Evolutionary conservation across 1,140 invertebrate species (phyloP).

Genomic region (Fopius arisanus): DNA sequence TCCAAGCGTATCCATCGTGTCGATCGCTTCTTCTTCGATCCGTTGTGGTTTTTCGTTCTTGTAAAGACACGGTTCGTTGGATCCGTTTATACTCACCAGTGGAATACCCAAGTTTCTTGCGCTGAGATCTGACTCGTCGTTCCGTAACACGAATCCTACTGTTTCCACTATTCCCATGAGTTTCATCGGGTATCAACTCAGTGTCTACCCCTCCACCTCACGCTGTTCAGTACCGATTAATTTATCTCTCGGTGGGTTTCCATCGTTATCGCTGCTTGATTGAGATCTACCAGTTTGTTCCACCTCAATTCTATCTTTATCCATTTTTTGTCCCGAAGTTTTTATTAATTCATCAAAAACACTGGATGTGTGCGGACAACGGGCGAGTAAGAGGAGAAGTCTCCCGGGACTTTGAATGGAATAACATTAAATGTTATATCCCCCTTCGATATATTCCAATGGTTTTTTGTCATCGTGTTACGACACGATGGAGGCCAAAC

Average conservation of each 20-base stretch:
- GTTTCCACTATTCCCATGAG: conserved; percentile 32
- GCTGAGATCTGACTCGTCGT: conserved; percentile 1
- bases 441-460: neutral
- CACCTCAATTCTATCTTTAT: neutral
- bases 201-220: neutral
- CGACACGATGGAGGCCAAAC: conserved; percentile 3
- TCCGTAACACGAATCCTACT: conserved; percentile 22
- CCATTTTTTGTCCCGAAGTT: neutral
- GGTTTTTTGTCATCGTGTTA: conserved; percentile 1
- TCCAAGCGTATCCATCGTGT: conserved; percentile 3
- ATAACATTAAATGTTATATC: conserved; percentile 1
- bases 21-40: conserved; percentile 26
- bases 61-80: conserved; percentile 34
- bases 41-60: conserved; percentile 28
- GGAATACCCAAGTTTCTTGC: conserved; percentile 27
- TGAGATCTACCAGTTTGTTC: conserved; percentile 24
- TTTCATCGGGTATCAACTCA: conserved; percentile 4
- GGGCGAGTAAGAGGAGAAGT: neutral
- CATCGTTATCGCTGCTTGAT: conserved; percentile 30
- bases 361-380: neutral
- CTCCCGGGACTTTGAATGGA: neutral
- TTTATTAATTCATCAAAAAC: neutral
- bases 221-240: conserved; percentile 19
- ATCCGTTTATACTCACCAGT: conserved; percentile 15
- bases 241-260: conserved; percentile 23